Percentiles rank a stretch among this genome's conserved stretches.
These are phyloP conservation scores for Pterocles orientalis DNA, from an alignment of 2,113 vertebrate genomes.

Conservation along the genomic window DNA sequence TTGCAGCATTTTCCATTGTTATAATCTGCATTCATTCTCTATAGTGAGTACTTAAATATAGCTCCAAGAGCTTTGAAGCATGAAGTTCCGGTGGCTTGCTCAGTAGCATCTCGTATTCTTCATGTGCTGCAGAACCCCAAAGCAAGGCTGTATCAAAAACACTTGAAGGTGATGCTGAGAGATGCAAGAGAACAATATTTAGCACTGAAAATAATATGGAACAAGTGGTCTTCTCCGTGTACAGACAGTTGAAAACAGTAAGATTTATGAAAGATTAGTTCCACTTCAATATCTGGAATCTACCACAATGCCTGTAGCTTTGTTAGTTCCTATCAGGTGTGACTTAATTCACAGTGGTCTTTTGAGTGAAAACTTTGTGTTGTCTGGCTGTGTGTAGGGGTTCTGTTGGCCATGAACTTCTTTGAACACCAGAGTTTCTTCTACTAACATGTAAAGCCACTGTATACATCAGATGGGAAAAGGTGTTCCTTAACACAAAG, in stretches of 20 bases:
- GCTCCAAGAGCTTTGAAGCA: not conserved
- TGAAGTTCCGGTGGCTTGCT: not conserved
- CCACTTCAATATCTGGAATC: not conserved
- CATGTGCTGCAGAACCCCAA: not conserved
- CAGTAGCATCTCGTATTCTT: not conserved
- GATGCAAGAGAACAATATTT: not conserved
- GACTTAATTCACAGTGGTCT: not conserved
- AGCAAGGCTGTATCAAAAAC: not conserved
- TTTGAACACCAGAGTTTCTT: fast-evolving
- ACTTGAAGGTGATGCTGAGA: not conserved
- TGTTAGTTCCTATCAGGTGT: not conserved
- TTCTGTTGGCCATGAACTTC: not conserved
- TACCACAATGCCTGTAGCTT: not conserved
- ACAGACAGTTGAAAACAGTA: not conserved
- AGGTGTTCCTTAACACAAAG: not conserved
- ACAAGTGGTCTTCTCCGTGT: not conserved
- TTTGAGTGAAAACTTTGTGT: not conserved
- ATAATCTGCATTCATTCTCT: not conserved
- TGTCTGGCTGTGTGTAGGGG: not conserved
- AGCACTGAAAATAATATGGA: not conserved
- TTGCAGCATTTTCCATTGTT: fast-evolving
- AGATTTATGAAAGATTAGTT: not conserved
- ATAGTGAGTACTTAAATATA: not conserved
- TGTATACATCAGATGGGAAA: not conserved
- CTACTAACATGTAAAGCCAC: not conserved